Conservation (phyloP, 2,797 vertebrate species). For the Sarcophilus harrisii region DNA sequence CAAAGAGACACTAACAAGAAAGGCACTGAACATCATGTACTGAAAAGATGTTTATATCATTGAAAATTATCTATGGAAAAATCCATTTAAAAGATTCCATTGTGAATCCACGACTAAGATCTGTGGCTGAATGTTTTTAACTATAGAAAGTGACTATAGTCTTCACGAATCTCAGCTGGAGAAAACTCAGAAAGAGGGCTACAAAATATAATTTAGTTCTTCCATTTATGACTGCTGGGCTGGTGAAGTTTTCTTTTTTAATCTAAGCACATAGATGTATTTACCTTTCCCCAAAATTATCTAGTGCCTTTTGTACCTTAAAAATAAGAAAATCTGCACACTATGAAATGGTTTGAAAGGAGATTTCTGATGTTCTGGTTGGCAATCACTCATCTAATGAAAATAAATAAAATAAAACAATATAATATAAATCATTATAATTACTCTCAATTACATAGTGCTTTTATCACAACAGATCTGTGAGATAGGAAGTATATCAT, state of each 20-base stretch:
- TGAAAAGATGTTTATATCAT: constrained; percentile 43
- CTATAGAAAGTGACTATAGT: neutral
- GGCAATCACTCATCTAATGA: neutral
- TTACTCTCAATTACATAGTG: neutral
- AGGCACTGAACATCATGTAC: constrained; percentile 43
- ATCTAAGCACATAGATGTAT: neutral
- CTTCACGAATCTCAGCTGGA: neutral
- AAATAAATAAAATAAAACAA: neutral
- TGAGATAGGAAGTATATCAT: neutral
- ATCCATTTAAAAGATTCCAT: neutral
- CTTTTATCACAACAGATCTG: neutral
- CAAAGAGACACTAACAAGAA: neutral
- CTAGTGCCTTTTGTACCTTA: neutral
- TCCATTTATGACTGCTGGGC: neutral
- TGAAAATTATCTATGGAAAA: constrained; percentile 14
- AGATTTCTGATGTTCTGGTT: neutral
- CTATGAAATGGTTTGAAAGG: neutral
- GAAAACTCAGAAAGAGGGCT: neutral
- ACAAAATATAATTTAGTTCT: neutral
- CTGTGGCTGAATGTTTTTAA: neutral
- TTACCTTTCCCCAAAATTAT: neutral
- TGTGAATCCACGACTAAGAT: neutral
- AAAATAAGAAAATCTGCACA: neutral
- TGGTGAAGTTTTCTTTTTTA: neutral
- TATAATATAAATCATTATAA: neutral